These are phyloP conservation scores for Valencia hispanica DNA, from an alignment of 2,797 vertebrate genomes.

Conservation along the genomic window DNA sequence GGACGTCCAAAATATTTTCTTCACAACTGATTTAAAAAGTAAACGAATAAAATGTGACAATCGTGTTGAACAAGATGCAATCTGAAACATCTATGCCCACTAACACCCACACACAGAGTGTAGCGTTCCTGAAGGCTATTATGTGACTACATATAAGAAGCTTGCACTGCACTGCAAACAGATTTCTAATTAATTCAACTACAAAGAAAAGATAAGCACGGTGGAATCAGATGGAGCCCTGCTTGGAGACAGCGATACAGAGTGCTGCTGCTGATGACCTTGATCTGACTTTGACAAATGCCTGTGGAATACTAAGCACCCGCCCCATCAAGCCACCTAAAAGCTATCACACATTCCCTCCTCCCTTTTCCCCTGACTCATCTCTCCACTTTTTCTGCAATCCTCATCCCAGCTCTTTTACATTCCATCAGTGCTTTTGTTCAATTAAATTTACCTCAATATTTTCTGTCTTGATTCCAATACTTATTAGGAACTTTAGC, in stretches of 20 bases:
- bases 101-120: constrained; percentile 30
- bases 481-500: neutral
- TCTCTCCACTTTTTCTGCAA: constrained; percentile 49
- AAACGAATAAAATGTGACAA: neutral
- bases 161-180: constrained; percentile 43
- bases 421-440: constrained; percentile 13
- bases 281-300: constrained; percentile 76
- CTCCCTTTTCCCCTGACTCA: constrained; percentile 61
- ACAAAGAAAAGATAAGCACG: constrained; percentile 45
- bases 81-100: constrained; percentile 20
- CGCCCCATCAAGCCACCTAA: constrained; percentile 56
- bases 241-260: constrained; percentile 47
- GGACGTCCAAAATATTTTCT: neutral
- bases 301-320: constrained; percentile 76
- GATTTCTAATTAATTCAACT: constrained; percentile 56
- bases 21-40: neutral
- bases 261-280: constrained; percentile 71
- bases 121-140: constrained; percentile 16
- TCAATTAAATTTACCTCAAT: neutral
- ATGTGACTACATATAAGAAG: constrained; percentile 28
- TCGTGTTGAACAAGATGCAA: constrained; percentile 10
- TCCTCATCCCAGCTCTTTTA: constrained; percentile 50
- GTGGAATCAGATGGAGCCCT: constrained; percentile 45
- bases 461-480: neutral
- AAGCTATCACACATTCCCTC: constrained; percentile 48